phyloP scores from a whole-genome alignment of 2,888 invertebrate genomes.

The Sphaerophoria taeniata region DNA sequence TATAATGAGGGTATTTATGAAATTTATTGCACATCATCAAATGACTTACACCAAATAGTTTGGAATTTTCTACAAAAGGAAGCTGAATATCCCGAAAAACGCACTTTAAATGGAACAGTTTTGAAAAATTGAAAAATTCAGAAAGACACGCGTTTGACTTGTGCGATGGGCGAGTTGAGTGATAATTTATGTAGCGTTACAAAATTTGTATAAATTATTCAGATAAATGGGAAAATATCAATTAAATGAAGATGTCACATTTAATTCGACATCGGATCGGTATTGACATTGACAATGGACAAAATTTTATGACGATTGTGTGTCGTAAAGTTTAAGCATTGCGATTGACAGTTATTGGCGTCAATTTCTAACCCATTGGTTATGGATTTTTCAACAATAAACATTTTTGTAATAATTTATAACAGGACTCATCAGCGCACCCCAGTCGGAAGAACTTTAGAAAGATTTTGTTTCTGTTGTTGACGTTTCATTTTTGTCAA shows the following conservation, averaged over 20 bases:
- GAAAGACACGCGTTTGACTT: conserved; percentile 57
- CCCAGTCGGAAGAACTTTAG: no score
- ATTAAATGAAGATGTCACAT: conserved; percentile 24
- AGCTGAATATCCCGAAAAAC: conserved; percentile 22
- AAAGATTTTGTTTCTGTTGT: no score
- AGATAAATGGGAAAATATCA: conserved; percentile 45
- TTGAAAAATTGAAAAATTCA: conserved; percentile 55
- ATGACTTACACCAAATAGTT: conserved; percentile 76
- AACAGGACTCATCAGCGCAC: no score
- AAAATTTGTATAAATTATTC: conserved; percentile 63
- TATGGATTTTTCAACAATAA: neutral
- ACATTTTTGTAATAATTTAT: neutral
- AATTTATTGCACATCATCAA: conserved; percentile 80
- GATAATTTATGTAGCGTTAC: conserved; percentile 63
- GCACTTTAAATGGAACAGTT: conserved; percentile 52
- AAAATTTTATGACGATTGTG: neutral
- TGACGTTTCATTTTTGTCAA: no score
- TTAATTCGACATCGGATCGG: no score
- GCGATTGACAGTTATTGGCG: neutral
- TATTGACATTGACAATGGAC: conserved; percentile 10
- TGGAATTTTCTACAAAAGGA: conserved; percentile 76
- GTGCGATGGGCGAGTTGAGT: conserved; percentile 35
- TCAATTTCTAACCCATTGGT: neutral
- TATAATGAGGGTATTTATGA: conserved; percentile 75
- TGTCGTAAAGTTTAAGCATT: neutral